These are phyloP conservation scores for Chiroxiphia lanceolata DNA, from an alignment of 2,797 vertebrate species.

Conservation along the genomic window DNA sequence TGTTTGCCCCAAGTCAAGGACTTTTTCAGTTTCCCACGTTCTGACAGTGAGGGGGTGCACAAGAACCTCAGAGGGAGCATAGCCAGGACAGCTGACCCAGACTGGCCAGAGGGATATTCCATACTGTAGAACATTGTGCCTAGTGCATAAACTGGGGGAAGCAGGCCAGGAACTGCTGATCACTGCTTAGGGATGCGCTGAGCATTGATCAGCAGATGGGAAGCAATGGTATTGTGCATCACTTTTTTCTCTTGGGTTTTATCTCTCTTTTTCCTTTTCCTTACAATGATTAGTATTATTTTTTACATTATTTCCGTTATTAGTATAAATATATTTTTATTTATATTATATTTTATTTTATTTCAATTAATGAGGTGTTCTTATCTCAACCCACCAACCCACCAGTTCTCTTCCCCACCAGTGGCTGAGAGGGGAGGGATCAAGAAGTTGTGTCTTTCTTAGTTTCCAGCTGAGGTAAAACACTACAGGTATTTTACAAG, in stretches of 20 bases:
- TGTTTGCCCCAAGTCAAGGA: fast-evolving
- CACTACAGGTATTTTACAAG: neutral
- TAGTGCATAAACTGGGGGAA: neutral
- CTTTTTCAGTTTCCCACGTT: neutral
- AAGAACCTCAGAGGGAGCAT: neutral
- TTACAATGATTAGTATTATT: neutral
- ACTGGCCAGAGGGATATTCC: neutral
- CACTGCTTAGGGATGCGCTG: neutral
- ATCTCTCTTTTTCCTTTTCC: neutral
- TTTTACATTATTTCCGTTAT: neutral
- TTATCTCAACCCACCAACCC: neutral
- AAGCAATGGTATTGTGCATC: fast-evolving
- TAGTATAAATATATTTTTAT: no score
- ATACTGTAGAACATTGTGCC: fast-evolving
- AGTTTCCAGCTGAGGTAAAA: neutral
- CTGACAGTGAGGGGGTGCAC: neutral
- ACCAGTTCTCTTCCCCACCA: fast-evolving
- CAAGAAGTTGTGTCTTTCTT: neutral
- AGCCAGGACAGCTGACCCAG: neutral
- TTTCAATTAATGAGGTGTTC: neutral
- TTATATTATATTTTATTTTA: neutral
- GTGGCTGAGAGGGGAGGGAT: neutral
- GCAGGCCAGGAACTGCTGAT: neutral
- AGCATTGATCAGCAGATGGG: neutral
- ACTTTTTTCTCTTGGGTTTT: neutral